phyloP scores from a whole-genome alignment of 2,797 vertebrate species.

The Cygnus olor region DNA sequence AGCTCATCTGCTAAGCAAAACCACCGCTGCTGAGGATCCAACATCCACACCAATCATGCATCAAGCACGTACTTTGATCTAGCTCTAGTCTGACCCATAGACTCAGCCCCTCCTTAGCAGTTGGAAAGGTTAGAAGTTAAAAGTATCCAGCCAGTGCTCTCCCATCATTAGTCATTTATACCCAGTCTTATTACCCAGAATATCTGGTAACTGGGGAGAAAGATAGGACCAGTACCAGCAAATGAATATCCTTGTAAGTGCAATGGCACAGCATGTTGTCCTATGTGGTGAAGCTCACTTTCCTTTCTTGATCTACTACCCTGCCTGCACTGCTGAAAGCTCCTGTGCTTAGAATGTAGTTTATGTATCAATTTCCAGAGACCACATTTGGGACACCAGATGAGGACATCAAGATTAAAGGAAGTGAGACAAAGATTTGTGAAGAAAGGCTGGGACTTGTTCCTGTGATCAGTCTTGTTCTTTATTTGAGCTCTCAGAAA shows the following conservation, averaged over 20 bases:
- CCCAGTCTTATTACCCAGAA: too few species aligned
- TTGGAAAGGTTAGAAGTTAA: neutral
- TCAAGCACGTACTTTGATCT: neutral
- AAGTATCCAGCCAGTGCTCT: neutral
- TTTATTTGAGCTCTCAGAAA: neutral
- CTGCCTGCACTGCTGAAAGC: neutral
- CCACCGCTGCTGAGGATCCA: fast-evolving
- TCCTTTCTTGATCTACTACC: neutral
- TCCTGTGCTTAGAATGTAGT: neutral
- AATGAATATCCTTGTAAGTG: neutral
- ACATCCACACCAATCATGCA: neutral
- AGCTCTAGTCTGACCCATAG: neutral
- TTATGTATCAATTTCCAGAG: neutral
- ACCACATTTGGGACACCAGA: neutral
- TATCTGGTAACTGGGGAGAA: neutral
- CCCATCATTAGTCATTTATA: neutral
- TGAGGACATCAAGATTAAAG: neutral
- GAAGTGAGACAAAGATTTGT: neutral
- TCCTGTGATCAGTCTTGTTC: neutral
- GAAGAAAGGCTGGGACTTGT: neutral
- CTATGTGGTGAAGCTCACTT: fast-evolving
- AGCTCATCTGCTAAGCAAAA: neutral
- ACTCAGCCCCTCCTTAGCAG: neutral
- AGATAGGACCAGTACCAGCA: neutral
- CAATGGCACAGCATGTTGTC: neutral